Evolutionary conservation across 1,140 invertebrate species (phyloP).

Genomic region (Aphaenogaster ashmeadi): DNA sequence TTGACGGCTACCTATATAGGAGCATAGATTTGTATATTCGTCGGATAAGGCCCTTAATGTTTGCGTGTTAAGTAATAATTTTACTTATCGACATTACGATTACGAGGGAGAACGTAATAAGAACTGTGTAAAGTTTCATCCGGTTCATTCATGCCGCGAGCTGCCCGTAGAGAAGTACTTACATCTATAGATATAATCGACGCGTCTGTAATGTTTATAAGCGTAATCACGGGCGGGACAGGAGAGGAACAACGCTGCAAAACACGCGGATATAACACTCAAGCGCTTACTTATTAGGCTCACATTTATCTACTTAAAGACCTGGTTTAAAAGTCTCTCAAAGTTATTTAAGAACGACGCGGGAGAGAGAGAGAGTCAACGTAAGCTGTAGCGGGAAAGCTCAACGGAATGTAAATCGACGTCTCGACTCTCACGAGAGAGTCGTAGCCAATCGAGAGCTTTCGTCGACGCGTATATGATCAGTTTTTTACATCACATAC

Average conservation of each 20-base stretch:
- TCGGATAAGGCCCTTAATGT: conserved; percentile 81
- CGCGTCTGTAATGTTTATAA: conserved; percentile 63
- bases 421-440: conserved; percentile 16
- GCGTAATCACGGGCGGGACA: conserved; percentile 63
- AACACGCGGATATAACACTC: conserved; percentile 27
- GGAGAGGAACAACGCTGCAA: background rate
- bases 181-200: conserved; percentile 66
- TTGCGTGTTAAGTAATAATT: conserved; percentile 79
- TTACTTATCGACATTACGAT: conserved; percentile 78
- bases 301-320: conserved; percentile 39
- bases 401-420: conserved; percentile 20
- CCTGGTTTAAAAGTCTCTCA: conserved; percentile 26
- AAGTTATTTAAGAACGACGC: conserved; percentile 32
- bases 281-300: conserved; percentile 62
- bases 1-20: conserved; percentile 65
- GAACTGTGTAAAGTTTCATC: conserved; percentile 77
- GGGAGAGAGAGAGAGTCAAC: background rate
- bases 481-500: conserved; percentile 50
- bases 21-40: conserved; percentile 85
- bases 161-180: conserved; percentile 70
- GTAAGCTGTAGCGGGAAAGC: conserved; percentile 14
- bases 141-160: conserved; percentile 63
- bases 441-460: conserved; percentile 31
- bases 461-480: conserved; percentile 23
- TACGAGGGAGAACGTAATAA: background rate